Percentiles rank a stretch among this genome's conserved stretches.
Conservation (phyloP, 2,888 invertebrate genomes). For the Diarsia brunnea region DNA sequence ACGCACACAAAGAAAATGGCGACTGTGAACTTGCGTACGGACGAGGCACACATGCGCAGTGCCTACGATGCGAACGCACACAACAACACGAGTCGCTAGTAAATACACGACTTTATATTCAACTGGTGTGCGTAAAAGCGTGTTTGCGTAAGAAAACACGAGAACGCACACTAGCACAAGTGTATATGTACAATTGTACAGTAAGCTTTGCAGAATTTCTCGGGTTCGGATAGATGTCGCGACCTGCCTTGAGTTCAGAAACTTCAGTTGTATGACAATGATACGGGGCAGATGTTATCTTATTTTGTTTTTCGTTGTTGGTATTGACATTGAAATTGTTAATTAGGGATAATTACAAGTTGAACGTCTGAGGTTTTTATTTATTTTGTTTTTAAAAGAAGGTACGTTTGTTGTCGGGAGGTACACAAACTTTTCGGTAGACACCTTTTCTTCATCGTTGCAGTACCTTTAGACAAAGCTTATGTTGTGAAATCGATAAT, state of each 20-base stretch:
- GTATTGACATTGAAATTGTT: constrained; percentile 55
- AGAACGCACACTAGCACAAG: constrained; percentile 64
- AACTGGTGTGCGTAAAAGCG: constrained; percentile 67
- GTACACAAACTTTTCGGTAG: background rate
- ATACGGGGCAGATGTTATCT: constrained; percentile 48
- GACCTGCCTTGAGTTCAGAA: constrained; percentile 50
- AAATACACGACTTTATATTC: constrained; percentile 62
- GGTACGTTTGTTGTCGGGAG: background rate
- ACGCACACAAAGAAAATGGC: constrained; percentile 65
- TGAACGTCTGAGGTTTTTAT: constrained; percentile 9
- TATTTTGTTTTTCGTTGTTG: constrained; percentile 41
- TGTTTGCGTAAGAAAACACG: constrained; percentile 66
- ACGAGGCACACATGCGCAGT: constrained; percentile 70
- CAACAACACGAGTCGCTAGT: constrained; percentile 52
- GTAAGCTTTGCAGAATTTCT: constrained; percentile 63
- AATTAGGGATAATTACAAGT: constrained; percentile 49
- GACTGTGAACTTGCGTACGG: constrained; percentile 68
- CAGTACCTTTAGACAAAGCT: constrained; percentile 13
- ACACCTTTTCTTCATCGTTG: background rate
- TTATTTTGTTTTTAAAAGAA: constrained; percentile 1
- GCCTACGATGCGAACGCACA: constrained; percentile 63
- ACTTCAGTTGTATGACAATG: constrained; percentile 23
- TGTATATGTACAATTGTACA: constrained; percentile 68
- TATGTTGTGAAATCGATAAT: constrained; percentile 64
- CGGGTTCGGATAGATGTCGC: constrained; percentile 80